A percentile compares a stretch with the other conserved stretches of the same genome.
Evolutionary conservation across 2,797 vertebrate genomes (phyloP).

Genomic region (Sorex maritimensis): DNA sequence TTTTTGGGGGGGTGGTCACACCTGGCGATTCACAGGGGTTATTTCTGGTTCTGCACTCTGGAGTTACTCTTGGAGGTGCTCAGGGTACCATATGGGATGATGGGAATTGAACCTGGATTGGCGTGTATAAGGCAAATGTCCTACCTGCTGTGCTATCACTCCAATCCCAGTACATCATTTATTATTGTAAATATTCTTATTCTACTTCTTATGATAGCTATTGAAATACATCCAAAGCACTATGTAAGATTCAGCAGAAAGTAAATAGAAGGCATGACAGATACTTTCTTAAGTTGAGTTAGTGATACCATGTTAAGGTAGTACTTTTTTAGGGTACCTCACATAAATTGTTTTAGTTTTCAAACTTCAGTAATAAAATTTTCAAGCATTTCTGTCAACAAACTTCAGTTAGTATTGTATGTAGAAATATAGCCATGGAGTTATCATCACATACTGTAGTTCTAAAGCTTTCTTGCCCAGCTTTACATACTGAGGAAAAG

Average conservation of each 20-base stretch:
- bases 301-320: slow-evolving; percentile 28
- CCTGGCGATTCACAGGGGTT: too few species aligned
- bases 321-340: slow-evolving; percentile 5
- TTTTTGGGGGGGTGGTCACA: too few species aligned
- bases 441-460: neutral
- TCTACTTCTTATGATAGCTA: neutral
- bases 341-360: neutral
- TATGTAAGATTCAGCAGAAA: neutral
- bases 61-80: too few species aligned
- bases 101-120: too few species aligned
- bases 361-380: neutral
- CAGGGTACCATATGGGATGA: too few species aligned
- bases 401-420: slow-evolving; percentile 31
- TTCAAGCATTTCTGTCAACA: neutral
- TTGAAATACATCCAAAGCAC: slow-evolving; percentile 20
- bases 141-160: too few species aligned
- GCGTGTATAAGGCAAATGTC: too few species aligned
- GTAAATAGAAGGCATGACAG: neutral
- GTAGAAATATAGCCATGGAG: slow-evolving; percentile 4
- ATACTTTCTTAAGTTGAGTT: neutral
- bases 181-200: neutral
- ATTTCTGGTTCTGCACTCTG: too few species aligned
- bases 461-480: neutral
- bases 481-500: neutral
- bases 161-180: too few species aligned